Conservation (phyloP, 2,888 invertebrate genomes). For the Parasteatoda lunata region DNA sequence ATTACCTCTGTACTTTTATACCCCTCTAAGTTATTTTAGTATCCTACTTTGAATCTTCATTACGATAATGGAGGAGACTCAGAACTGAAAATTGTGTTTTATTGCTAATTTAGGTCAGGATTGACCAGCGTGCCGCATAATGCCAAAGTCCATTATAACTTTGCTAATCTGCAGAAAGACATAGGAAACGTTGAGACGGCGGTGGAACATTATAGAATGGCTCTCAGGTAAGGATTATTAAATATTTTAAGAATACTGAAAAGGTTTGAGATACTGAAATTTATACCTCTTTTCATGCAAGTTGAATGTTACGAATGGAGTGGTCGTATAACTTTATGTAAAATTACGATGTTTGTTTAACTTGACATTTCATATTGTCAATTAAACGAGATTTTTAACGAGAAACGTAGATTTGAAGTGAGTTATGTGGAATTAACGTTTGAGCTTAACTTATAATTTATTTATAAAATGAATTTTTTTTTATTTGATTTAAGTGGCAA, state of each 20-base stretch:
- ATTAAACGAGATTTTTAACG: no score
- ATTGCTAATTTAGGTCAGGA: constrained; percentile 79
- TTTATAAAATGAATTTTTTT: no score
- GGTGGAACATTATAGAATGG: constrained; percentile 85
- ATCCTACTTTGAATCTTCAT: constrained; percentile 55
- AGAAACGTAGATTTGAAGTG: no score
- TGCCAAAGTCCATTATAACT: constrained; percentile 93
- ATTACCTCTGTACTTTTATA: constrained; percentile 36
- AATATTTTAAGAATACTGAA: constrained; percentile 14
- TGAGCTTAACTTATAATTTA: no score
- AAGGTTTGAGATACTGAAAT: background rate
- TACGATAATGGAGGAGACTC: constrained; percentile 49
- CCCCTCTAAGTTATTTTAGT: constrained; percentile 50
- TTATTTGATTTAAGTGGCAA: no score
- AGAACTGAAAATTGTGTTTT: constrained; percentile 62
- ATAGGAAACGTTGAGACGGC: constrained; percentile 83
- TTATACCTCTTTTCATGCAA: constrained; percentile 17
- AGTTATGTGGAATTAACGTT: no score
- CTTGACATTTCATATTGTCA: no score
- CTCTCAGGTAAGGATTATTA: constrained; percentile 79
- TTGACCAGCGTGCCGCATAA: constrained; percentile 86
- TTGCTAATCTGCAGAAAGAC: constrained; percentile 88
- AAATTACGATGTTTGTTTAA: no score
- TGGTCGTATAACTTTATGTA: no score
- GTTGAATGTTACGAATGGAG: no score